phyloP scores from a whole-genome alignment of 2,113 vertebrate species.

The human (Homo sapiens) region GRCh38 chr22:39728001-39728500 shows the following conservation, averaged over 20 bases:
- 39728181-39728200: neutral
- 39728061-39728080: too few species aligned
- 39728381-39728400: neutral
- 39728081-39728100: neutral
- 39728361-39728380: neutral
- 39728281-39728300: neutral
- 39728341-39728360: neutral
- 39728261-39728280: neutral
- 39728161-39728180: neutral
- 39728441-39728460: neutral
- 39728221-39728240: neutral
- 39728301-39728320: neutral
- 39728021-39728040: fast-evolving
- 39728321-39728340: neutral
- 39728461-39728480: fast-evolving
- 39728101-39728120: neutral
- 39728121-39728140: fast-evolving
- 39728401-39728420: neutral
- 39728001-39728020: neutral
- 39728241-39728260: neutral
- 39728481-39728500: neutral
- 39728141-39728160: neutral
- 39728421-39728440: neutral
- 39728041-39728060: too few species aligned
- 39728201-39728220: neutral